Evolutionary conservation across 1,140 invertebrate genomes (phyloP).

Genomic region (Ylistrum balloti): DNA sequence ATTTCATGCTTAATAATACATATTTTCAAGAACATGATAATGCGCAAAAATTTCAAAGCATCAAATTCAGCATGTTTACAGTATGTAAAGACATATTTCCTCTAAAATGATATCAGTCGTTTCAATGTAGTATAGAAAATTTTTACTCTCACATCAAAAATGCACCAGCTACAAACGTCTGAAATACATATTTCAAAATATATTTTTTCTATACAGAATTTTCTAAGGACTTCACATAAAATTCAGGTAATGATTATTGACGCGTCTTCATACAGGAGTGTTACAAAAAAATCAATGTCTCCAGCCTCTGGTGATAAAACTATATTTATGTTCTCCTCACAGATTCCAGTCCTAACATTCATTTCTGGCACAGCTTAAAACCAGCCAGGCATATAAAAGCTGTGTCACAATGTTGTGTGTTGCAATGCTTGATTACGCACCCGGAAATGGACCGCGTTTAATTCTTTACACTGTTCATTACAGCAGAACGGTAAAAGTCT

Average conservation of each 20-base stretch:
- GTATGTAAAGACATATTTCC: too few relatives aligned
- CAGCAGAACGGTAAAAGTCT: not conserved
- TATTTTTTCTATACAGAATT: not conserved
- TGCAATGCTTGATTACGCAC: not conserved
- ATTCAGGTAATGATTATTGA: not conserved
- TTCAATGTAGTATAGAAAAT: not conserved
- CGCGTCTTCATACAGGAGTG: not conserved
- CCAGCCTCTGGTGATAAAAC: not conserved
- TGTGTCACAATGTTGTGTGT: not conserved
- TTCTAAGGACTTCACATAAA: not conserved
- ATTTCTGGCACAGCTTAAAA: not conserved
- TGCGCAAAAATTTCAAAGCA: too few relatives aligned
- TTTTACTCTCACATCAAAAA: not conserved
- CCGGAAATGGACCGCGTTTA: not conserved
- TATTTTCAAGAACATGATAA: too few relatives aligned
- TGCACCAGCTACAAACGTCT: not conserved
- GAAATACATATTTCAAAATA: not conserved
- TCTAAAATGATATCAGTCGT: too few relatives aligned
- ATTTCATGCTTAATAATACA: too few relatives aligned
- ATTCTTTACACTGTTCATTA: not conserved
- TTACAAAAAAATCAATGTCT: not conserved
- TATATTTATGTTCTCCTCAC: not conserved
- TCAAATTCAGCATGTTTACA: too few relatives aligned
- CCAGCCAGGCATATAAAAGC: not conserved
- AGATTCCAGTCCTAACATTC: not conserved